Conservation (phyloP, 2,888 invertebrate genomes). For the Apamea anceps region DNA sequence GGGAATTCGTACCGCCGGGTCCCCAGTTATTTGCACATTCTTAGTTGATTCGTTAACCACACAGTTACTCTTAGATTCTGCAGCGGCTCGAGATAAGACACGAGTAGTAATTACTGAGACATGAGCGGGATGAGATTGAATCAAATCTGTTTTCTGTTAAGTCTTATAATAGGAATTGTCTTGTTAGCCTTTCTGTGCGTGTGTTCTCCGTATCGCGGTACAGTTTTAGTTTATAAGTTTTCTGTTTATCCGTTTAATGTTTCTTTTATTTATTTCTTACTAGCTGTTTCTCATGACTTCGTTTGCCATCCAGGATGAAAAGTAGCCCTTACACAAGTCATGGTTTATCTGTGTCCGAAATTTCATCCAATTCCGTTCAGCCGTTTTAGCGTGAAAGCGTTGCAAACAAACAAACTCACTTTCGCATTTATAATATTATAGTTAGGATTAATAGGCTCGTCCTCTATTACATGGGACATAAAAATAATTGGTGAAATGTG, state of each 20-base stretch:
- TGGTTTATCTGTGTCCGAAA: too few relatives aligned
- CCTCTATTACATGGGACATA: too few relatives aligned
- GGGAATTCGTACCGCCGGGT: background rate
- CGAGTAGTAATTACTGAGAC: conserved; percentile 54
- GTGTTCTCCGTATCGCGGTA: background rate
- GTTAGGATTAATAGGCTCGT: too few relatives aligned
- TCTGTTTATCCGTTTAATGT: background rate
- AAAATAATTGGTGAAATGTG: too few relatives aligned
- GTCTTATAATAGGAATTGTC: conserved; percentile 16
- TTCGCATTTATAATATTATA: too few relatives aligned
- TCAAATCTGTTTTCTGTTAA: conserved; percentile 32
- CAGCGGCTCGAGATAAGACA: conserved; percentile 41
- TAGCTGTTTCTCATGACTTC: background rate
- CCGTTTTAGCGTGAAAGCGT: too few relatives aligned
- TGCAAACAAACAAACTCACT: too few relatives aligned
- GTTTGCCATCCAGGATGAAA: too few relatives aligned
- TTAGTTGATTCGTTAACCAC: conserved; percentile 37
- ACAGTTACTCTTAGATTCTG: conserved; percentile 29
- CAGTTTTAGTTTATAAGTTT: background rate
- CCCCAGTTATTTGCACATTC: conserved; percentile 30
- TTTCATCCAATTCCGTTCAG: too few relatives aligned
- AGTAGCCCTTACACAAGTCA: too few relatives aligned
- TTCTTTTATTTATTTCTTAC: background rate
- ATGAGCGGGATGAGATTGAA: conserved; percentile 14
- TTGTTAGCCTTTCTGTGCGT: background rate